A percentile compares a stretch with the other conserved stretches of the same genome.
These are phyloP conservation scores for Epirrita christyi DNA, from an alignment of 2,888 invertebrate species.

Conservation along the genomic window DNA sequence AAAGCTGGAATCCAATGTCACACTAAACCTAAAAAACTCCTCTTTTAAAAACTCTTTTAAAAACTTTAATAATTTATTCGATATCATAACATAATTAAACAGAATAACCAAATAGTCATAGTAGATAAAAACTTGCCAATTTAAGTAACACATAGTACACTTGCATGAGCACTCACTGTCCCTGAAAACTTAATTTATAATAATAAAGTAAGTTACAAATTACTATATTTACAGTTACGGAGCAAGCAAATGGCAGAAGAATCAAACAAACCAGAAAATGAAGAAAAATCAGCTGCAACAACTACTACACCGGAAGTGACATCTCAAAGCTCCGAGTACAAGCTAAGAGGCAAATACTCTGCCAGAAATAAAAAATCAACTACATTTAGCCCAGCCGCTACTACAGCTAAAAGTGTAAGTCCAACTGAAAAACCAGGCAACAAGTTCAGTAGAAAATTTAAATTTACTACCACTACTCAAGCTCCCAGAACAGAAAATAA, in stretches of 20 bases:
- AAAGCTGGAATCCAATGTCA: slow-evolving; percentile 2
- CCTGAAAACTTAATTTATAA: not conserved
- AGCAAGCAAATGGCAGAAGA: slow-evolving; percentile 54
- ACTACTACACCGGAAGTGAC: slow-evolving; percentile 45
- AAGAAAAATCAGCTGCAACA: slow-evolving; percentile 44
- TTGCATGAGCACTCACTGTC: not conserved
- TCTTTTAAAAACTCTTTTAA: no score
- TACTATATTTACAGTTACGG: slow-evolving; percentile 62
- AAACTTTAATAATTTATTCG: no score
- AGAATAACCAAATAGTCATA: no score
- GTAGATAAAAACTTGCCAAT: no score
- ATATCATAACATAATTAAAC: no score
- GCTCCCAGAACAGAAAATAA: slow-evolving; percentile 49
- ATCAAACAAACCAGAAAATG: slow-evolving; percentile 46
- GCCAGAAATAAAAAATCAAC: slow-evolving; percentile 61
- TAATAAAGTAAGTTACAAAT: not conserved
- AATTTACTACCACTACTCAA: slow-evolving; percentile 58
- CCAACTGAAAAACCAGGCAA: slow-evolving; percentile 54
- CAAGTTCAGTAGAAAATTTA: slow-evolving; percentile 72
- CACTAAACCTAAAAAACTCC: slow-evolving; percentile 1
- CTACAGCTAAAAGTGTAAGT: slow-evolving; percentile 43
- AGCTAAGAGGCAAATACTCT: slow-evolving; percentile 60
- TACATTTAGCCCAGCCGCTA: slow-evolving; percentile 44
- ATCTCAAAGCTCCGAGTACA: slow-evolving; percentile 54
- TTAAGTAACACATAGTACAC: not conserved